Evolutionary conservation across 2,888 invertebrate species (phyloP).

Genomic region (Mythimna vitellina): DNA sequence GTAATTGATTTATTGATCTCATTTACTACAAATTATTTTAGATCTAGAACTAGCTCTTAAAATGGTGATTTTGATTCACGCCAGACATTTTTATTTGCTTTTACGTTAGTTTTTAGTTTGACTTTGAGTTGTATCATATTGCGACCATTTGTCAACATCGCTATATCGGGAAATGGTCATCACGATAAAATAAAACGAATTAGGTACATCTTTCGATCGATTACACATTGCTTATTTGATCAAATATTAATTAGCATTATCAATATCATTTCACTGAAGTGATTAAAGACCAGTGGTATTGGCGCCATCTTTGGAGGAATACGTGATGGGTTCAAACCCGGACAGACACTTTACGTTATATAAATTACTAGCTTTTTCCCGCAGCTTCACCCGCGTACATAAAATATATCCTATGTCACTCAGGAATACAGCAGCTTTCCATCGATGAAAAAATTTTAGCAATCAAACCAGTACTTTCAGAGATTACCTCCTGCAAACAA

Average conservation of each 20-base stretch:
- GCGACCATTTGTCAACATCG: conserved; percentile 13
- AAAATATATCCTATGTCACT: no score
- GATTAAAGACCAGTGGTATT: background rate
- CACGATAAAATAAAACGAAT: background rate
- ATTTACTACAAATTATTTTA: conserved; percentile 42
- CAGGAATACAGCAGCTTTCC: no score
- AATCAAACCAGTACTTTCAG: no score
- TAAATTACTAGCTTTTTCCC: no score
- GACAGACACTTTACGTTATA: no score
- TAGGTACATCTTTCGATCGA: background rate
- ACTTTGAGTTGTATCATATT: conserved; percentile 10
- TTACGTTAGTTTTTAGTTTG: background rate
- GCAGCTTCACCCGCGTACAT: no score
- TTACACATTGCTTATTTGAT: background rate
- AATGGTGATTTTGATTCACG: conserved; percentile 11
- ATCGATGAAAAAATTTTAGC: no score
- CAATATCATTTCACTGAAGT: background rate
- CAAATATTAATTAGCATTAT: background rate
- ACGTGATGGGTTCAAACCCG: no score
- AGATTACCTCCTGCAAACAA: no score
- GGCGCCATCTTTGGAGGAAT: no score
- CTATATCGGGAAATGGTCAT: background rate
- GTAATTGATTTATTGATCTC: conserved; percentile 50
- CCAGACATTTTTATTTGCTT: conserved; percentile 35
- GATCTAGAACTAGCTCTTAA: conserved; percentile 22